A percentile compares a stretch with the other conserved stretches of the same genome.
Evolutionary conservation across 1,140 invertebrate species (phyloP).

Genomic region (Tribolium madens): DNA sequence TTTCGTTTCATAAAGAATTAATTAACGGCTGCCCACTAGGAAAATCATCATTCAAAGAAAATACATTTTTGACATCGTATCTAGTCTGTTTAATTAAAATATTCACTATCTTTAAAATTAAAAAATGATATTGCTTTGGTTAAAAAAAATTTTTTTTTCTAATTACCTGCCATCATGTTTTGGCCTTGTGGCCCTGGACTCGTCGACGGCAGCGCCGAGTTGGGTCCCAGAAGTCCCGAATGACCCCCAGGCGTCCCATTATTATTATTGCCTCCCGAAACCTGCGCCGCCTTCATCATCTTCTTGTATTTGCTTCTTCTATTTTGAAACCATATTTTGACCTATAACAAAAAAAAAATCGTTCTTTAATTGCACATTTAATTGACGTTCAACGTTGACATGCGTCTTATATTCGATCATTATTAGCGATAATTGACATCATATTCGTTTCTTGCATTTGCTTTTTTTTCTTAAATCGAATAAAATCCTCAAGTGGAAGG

Average conservation of each 20-base stretch:
- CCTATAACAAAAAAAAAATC: slow-evolving; percentile 74
- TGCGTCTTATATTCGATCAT: slow-evolving; percentile 40
- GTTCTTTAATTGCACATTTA: slow-evolving; percentile 45
- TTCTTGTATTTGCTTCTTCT: slow-evolving; percentile 92
- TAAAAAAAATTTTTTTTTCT: slow-evolving; percentile 50
- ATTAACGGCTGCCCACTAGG: too few relatives aligned
- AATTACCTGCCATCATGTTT: slow-evolving; percentile 66
- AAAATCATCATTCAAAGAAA: too few relatives aligned
- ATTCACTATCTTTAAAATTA: too few relatives aligned
- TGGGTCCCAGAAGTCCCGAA: slow-evolving; percentile 61
- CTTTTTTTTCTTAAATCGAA: not conserved
- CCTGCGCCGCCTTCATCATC: slow-evolving; percentile 85
- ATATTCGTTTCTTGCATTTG: slow-evolving; percentile 12
- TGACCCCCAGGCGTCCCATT: slow-evolving; percentile 63
- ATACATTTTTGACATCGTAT: too few relatives aligned
- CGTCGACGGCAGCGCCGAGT: slow-evolving; percentile 61
- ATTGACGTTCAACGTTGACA: slow-evolving; percentile 38
- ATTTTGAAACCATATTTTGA: slow-evolving; percentile 96
- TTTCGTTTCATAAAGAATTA: not conserved
- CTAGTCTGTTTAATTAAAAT: too few relatives aligned
- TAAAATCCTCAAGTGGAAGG: not conserved
- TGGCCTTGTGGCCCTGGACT: slow-evolving; percentile 65
- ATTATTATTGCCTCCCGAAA: slow-evolving; percentile 67
- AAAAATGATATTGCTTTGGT: too few relatives aligned
- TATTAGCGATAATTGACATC: slow-evolving; percentile 48